Percentiles rank a stretch among this genome's conserved stretches.
phyloP scores from a whole-genome alignment of 92 coral and sea anemone genomes.

The Heteractis magnifica region DNA sequence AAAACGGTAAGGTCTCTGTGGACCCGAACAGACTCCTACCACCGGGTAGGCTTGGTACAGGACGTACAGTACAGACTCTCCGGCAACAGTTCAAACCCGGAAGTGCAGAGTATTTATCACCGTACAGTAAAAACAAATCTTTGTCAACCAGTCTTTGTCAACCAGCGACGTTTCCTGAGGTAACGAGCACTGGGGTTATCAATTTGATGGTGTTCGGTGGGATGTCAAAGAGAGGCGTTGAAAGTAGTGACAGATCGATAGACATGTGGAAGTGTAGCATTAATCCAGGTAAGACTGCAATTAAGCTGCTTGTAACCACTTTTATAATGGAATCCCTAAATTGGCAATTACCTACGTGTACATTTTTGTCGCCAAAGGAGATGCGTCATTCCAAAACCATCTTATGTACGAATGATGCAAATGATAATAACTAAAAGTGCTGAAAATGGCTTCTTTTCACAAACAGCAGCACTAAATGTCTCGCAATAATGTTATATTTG shows the following conservation, averaged over 20 bases:
- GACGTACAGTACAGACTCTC: background rate
- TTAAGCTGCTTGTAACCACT: too few species aligned
- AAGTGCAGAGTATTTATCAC: constrained; percentile 25
- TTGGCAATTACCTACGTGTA: too few species aligned
- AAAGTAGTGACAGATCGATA: constrained; percentile 66
- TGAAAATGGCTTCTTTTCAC: too few species aligned
- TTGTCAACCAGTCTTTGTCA: background rate
- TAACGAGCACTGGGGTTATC: constrained; percentile 40
- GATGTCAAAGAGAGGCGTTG: constrained; percentile 67
- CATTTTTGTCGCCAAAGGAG: too few species aligned
- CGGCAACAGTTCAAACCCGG: constrained; percentile 24
- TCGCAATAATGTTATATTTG: too few species aligned
- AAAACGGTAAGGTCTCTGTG: background rate
- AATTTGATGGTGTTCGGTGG: constrained; percentile 91
- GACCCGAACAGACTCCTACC: background rate
- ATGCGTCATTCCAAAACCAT: too few species aligned
- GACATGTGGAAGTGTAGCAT: constrained; percentile 96
- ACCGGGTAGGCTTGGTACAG: constrained; percentile 8
- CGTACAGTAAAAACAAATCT: background rate
- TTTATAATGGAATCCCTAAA: too few species aligned
- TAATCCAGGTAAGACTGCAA: constrained; percentile 60
- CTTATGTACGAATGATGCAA: too few species aligned
- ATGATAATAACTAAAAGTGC: too few species aligned
- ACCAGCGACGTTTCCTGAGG: constrained; percentile 1
- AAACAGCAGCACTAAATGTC: too few species aligned